phyloP scores from a whole-genome alignment of 2,888 invertebrate genomes.

The Blastobasis adustella region DNA sequence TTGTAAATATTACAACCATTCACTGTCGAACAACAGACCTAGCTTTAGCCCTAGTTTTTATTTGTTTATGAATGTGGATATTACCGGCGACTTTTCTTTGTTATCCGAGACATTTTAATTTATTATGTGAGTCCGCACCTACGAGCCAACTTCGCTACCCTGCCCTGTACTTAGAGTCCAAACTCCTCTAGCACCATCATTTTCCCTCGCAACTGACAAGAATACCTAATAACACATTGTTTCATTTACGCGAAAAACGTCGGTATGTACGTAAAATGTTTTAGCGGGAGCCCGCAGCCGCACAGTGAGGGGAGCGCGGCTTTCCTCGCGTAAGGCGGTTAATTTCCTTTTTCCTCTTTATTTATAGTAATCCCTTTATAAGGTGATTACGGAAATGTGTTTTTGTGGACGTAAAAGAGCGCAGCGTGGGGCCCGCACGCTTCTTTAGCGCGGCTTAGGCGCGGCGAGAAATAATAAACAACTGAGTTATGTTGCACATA shows the following conservation, averaged over 20 bases:
- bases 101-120: no score
- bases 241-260: constrained; percentile 62
- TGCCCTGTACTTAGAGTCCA: no score
- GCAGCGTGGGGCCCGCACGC: constrained; percentile 55
- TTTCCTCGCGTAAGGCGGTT: constrained; percentile 71
- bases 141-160: no score
- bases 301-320: constrained; percentile 66
- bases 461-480: constrained; percentile 2
- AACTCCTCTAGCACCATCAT: no score
- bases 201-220: constrained; percentile 26
- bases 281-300: constrained; percentile 70
- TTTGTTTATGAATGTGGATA: no score
- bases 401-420: constrained; percentile 72
- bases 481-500: not conserved
- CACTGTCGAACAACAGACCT: no score
- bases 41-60: no score
- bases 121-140: no score
- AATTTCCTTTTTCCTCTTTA: constrained; percentile 75
- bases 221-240: constrained; percentile 61
- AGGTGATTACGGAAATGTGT: constrained; percentile 75
- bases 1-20: no score
- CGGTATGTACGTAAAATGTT: constrained; percentile 52
- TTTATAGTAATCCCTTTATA: constrained; percentile 76
- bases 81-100: no score
- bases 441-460: constrained; percentile 38